Conservation (phyloP, 2,797 vertebrate species). For the Oreochromis grahami region DNA sequence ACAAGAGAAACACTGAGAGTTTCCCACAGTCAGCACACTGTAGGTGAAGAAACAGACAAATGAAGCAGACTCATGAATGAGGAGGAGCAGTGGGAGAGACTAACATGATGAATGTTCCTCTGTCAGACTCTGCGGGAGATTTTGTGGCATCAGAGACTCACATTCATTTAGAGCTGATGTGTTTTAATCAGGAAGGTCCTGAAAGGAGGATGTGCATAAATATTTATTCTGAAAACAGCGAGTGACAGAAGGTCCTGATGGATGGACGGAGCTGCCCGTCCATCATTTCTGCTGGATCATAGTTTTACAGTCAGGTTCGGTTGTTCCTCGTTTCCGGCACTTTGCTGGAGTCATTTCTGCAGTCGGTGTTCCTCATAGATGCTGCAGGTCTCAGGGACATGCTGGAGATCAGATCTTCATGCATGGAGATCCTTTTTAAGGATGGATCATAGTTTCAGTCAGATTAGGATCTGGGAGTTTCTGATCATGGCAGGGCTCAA, state of each 20-base stretch:
- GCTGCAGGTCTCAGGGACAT: rapidly evolving
- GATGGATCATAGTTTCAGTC: neutral
- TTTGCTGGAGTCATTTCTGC: neutral
- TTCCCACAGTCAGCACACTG: neutral
- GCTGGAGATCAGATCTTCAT: neutral
- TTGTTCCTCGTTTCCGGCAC: no score
- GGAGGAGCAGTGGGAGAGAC: neutral
- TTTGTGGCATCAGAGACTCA: neutral
- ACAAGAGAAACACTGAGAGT: neutral
- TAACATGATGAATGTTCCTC: neutral
- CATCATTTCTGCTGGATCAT: neutral
- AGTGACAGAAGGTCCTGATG: neutral
- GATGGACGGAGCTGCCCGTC: neutral
- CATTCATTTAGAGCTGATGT: neutral
- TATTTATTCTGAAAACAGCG: neutral
- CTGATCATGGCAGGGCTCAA: no score
- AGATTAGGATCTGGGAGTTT: no score
- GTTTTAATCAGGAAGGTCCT: neutral
- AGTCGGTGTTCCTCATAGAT: neutral
- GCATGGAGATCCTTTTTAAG: rapidly evolving
- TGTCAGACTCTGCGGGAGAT: neutral
- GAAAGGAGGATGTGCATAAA: rapidly evolving
- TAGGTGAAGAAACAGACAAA: neutral
- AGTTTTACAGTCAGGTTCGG: no score
- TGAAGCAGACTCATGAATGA: neutral